These are phyloP conservation scores for Sericinus montela DNA, from an alignment of 2,888 invertebrate species.

Conservation along the genomic window DNA sequence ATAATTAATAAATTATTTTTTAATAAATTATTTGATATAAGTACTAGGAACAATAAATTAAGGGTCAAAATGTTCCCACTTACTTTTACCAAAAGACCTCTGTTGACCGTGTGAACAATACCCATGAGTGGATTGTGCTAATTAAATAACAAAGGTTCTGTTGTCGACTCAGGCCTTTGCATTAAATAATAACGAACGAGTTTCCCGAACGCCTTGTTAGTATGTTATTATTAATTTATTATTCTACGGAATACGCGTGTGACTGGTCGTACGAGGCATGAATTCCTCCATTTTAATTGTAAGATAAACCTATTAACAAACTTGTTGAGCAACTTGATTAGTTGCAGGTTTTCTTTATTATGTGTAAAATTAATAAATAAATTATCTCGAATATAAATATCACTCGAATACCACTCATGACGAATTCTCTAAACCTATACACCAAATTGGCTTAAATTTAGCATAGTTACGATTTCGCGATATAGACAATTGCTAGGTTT, in stretches of 20 bases:
- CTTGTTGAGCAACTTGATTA: not conserved
- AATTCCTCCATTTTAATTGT: constrained; percentile 13
- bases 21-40: no score
- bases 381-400: no score
- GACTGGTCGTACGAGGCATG: not conserved
- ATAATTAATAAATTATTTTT: no score
- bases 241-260: constrained; percentile 21
- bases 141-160: constrained; percentile 54
- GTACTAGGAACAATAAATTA: no score
- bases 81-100: constrained; percentile 16
- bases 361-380: no score
- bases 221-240: constrained; percentile 53
- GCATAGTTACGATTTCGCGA: no score
- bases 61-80: not conserved
- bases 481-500: no score
- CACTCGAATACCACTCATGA: no score
- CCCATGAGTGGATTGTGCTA: constrained; percentile 41
- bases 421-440: no score
- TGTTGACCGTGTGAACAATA: constrained; percentile 37
- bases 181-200: constrained; percentile 47
- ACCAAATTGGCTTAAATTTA: no score
- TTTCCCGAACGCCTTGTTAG: constrained; percentile 58
- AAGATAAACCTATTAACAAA: constrained; percentile 5
- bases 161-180: constrained; percentile 36
- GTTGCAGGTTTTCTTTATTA: no score